A percentile compares a stretch with the other conserved stretches of the same genome.
phyloP scores from a whole-genome alignment of 2,113 vertebrate species.

The Solea solea region DNA sequence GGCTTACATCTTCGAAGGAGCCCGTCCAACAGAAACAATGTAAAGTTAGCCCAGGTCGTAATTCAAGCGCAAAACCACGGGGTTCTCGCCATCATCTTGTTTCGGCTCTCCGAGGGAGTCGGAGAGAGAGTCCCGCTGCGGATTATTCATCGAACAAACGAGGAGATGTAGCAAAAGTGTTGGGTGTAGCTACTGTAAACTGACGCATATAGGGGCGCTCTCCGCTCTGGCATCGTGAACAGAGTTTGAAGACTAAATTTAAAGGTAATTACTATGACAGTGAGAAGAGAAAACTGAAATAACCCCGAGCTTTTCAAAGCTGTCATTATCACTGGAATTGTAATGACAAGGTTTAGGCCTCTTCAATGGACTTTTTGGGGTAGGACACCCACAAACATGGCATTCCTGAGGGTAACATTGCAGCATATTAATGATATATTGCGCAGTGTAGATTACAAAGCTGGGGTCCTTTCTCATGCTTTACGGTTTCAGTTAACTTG shows the following conservation, averaged over 20 bases:
- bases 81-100: conserved; percentile 63
- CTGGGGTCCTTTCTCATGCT: conserved; percentile 67
- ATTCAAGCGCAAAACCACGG: conserved; percentile 61
- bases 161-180: conserved; percentile 64
- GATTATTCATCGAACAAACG: conserved; percentile 66
- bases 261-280: conserved; percentile 87
- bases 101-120: conserved; percentile 58
- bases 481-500: conserved; percentile 72
- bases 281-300: conserved; percentile 80
- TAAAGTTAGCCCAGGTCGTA: conserved; percentile 68
- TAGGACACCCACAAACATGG: conserved; percentile 84
- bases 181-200: conserved; percentile 80
- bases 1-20: conserved; percentile 65
- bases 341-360: conserved; percentile 84
- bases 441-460: conserved; percentile 78
- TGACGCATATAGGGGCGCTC: conserved; percentile 70
- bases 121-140: conserved; percentile 43
- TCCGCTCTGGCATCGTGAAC: conserved; percentile 67
- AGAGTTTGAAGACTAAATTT: conserved; percentile 84
- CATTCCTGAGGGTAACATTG: conserved; percentile 80
- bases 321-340: conserved; percentile 86
- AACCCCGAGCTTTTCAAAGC: conserved; percentile 80
- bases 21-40: conserved; percentile 73
- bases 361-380: conserved; percentile 80
- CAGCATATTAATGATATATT: conserved; percentile 83